Conservation (phyloP, 2,888 invertebrate species). For the Nowickia ferox region DNA sequence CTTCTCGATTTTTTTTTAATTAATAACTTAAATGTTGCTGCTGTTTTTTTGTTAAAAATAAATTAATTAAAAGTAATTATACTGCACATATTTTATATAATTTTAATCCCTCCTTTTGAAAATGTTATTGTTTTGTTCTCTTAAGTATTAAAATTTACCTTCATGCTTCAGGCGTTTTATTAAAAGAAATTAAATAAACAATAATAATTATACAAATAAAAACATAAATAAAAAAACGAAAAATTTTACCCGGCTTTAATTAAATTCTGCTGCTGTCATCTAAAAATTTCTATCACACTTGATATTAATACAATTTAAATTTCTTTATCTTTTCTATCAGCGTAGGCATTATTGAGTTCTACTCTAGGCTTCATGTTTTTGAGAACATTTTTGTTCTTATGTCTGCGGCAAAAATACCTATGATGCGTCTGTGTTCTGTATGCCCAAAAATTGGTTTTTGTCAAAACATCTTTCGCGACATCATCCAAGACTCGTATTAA, state of each 20-base stretch:
- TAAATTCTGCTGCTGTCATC: background rate
- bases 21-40: constrained; percentile 53
- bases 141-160: constrained; percentile 72
- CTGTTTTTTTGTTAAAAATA: constrained; percentile 65
- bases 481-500: constrained; percentile 41
- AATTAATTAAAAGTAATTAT: constrained; percentile 39
- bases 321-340: constrained; percentile 50
- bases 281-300: background rate
- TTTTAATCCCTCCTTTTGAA: constrained; percentile 39
- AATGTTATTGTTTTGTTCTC: constrained; percentile 57
- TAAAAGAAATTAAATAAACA: constrained; percentile 32
- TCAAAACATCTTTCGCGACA: constrained; percentile 9
- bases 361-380: constrained; percentile 50
- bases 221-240: constrained; percentile 47
- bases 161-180: constrained; percentile 67
- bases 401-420: constrained; percentile 5
- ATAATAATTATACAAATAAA: constrained; percentile 65
- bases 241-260: constrained; percentile 50
- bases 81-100: constrained; percentile 34
- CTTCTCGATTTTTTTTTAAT: background rate
- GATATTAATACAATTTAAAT: constrained; percentile 60
- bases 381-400: constrained; percentile 33
- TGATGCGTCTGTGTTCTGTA: constrained; percentile 8
- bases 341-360: constrained; percentile 71
- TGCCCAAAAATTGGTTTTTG: constrained; percentile 36